Conservation (phyloP, 2,888 invertebrate genomes). For the Julus scandinavius region DNA sequence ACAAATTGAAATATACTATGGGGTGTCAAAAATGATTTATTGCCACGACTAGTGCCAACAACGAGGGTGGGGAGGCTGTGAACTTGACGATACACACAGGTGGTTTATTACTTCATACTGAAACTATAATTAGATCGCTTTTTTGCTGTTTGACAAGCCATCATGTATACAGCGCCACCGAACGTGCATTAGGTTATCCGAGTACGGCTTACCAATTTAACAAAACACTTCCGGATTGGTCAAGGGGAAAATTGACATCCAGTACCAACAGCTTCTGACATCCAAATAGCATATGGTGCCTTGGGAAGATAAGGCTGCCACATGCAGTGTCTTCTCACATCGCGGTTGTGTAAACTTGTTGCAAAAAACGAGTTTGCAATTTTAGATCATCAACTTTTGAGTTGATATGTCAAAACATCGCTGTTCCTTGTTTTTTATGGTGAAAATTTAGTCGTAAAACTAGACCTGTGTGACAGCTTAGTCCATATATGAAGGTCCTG, state of each 20-base stretch:
- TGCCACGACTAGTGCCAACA: conserved; percentile 15
- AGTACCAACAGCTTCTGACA: not conserved
- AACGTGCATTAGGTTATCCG: not conserved
- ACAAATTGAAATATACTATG: conserved; percentile 13
- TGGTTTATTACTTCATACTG: conserved; percentile 39
- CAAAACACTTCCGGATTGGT: not conserved
- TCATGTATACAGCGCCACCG: not conserved
- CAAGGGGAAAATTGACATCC: not conserved
- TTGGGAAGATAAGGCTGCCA: not conserved
- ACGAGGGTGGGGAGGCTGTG: not conserved
- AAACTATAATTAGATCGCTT: conserved; percentile 21
- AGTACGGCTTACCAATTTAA: not conserved
- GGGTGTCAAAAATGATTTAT: conserved; percentile 23
- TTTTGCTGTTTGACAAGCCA: not conserved
- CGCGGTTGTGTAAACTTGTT: not conserved
- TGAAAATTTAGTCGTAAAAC: too few relatives aligned
- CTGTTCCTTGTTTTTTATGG: too few relatives aligned
- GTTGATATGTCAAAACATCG: too few relatives aligned
- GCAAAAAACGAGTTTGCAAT: not conserved
- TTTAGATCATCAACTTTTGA: not conserved
- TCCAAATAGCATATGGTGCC: not conserved
- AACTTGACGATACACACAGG: conserved; percentile 30
- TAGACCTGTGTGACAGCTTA: too few relatives aligned
- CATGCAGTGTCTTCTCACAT: not conserved
- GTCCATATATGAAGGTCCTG: too few relatives aligned